Evolutionary conservation across 1,140 invertebrate species (phyloP).

Genomic region (Planococcus citri): DNA sequence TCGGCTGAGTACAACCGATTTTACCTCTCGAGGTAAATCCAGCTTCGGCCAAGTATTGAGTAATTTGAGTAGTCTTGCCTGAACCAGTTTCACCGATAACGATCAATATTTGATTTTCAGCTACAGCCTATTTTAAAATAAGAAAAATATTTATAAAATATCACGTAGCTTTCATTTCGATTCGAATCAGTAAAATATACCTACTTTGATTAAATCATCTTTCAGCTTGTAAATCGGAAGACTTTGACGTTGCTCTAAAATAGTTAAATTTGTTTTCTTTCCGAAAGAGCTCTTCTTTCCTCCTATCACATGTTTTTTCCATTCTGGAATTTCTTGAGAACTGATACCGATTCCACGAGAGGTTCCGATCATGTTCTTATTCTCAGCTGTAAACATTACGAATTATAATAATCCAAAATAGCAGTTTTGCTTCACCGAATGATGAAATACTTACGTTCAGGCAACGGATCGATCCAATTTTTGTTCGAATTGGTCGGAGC

Average conservation of each 20-base stretch:
- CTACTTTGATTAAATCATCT: slow-evolving; percentile 82
- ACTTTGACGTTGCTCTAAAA: slow-evolving; percentile 92
- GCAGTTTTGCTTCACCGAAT: no score
- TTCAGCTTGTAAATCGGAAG: slow-evolving; percentile 93
- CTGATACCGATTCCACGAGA: slow-evolving; percentile 70
- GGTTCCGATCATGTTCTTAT: slow-evolving; percentile 54
- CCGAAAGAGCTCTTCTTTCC: slow-evolving; percentile 96
- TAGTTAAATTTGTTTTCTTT: slow-evolving; percentile 89
- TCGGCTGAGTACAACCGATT: slow-evolving; percentile 86
- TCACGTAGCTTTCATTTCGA: neutral
- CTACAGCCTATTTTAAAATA: slow-evolving; percentile 93
- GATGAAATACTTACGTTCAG: slow-evolving; percentile 46
- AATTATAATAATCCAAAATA: slow-evolving; percentile 1
- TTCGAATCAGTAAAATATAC: neutral
- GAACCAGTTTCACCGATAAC: slow-evolving; percentile 99
- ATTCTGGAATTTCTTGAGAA: slow-evolving; percentile 87
- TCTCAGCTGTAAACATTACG: slow-evolving; percentile 40
- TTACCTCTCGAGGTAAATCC: slow-evolving; percentile 86
- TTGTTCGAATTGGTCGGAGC: slow-evolving; percentile 70
- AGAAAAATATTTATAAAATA: slow-evolving; percentile 34
- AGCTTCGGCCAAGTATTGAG: slow-evolving; percentile 93
- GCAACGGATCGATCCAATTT: slow-evolving; percentile 92
- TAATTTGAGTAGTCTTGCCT: slow-evolving; percentile 99
- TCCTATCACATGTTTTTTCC: slow-evolving; percentile 97
- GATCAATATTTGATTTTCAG: slow-evolving; percentile 95